Evolutionary conservation across 1,140 invertebrate species (phyloP), one percentile per base, ranked within the genome.

Genomic region (Rhagoletis zephyria): DNA sequence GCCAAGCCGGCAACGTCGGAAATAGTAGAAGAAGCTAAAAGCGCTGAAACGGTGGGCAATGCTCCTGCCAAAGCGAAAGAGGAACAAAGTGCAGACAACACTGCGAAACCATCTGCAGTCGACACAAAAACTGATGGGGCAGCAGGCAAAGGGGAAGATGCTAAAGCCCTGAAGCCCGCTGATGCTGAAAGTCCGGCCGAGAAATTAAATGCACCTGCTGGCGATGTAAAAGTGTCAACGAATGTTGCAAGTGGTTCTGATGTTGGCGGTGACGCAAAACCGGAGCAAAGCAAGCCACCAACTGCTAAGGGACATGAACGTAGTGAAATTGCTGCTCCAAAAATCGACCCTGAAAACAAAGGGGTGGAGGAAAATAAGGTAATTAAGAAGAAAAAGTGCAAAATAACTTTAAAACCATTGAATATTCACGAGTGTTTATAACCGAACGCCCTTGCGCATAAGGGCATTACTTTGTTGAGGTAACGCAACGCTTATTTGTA

Each of bases 91-190:
- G 19, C 42, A 12, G n/a, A 42, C 10, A 40, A 4, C 40, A 6
- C 63, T 12, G 1, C 30, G 48, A 86, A 86, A 19, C 61, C 51
- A 87, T 1, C 16, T 56, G 48, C 42, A 14, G 10, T 48, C 30
- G 65, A 85, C 7, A 42, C 5, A 5, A 85, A 42, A 45, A 42
- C 56, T 30, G 63, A 87, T n/a, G 2, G 7, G 30, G 12, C 64
- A 56, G 51, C 10, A 51, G 12, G n/a, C 19, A 67, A 87, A 59
- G 85, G 67, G 3, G 64, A 45, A 87, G 70, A 67, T 14, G 85
- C 61, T n/a, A 48, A 87, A 70, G 16, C 48, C 48, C 42, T 7
- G 48, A 81, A 56, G 12, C 42, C n/a, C 12, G 6, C 45, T 12
- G 74, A 81, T 7, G 4, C 16, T 19, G 48, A 56, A 2, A 59